These are phyloP conservation scores for Chymomyza amoena DNA, from an alignment of 2,888 invertebrate genomes.

Conservation along the genomic window DNA sequence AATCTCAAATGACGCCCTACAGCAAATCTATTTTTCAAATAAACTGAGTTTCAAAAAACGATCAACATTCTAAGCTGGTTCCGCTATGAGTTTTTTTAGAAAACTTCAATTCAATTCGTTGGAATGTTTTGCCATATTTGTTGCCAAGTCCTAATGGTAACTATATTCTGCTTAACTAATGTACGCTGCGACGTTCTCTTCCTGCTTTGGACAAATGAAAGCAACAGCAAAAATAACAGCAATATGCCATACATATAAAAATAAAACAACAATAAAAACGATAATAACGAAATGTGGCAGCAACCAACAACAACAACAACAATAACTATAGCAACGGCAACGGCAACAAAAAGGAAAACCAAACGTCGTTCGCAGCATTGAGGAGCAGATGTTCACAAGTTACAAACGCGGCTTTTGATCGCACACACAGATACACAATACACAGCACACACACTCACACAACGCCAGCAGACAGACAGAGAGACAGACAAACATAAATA, in stretches of 20 bases:
- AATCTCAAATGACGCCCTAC: too few relatives aligned
- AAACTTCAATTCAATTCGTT: too few relatives aligned
- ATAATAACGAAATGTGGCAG: slow-evolving; percentile 64
- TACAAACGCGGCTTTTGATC: slow-evolving; percentile 52
- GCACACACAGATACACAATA: slow-evolving; percentile 26
- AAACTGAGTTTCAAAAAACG: too few relatives aligned
- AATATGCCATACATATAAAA: slow-evolving; percentile 59
- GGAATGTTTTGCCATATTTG: too few relatives aligned
- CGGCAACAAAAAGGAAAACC: slow-evolving; percentile 46
- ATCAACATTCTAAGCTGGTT: too few relatives aligned
- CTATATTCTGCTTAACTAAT: background rate
- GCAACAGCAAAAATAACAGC: slow-evolving; percentile 24
- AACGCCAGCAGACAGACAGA: slow-evolving; percentile 21
- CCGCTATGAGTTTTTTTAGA: too few relatives aligned
- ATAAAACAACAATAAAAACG: slow-evolving; percentile 56
- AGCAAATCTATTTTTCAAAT: too few relatives aligned
- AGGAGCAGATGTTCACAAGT: slow-evolving; percentile 78
- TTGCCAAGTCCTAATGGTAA: background rate
- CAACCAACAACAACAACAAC: slow-evolving; percentile 38
- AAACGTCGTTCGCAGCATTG: slow-evolving; percentile 53
- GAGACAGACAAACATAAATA: slow-evolving; percentile 67
- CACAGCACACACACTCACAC: slow-evolving; percentile 19
- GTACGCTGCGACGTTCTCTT: background rate
- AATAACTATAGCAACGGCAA: slow-evolving; percentile 18
- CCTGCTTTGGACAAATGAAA: background rate